Evolutionary conservation across 2,797 vertebrate species (phyloP).

Genomic region (Pampus argenteus): DNA sequence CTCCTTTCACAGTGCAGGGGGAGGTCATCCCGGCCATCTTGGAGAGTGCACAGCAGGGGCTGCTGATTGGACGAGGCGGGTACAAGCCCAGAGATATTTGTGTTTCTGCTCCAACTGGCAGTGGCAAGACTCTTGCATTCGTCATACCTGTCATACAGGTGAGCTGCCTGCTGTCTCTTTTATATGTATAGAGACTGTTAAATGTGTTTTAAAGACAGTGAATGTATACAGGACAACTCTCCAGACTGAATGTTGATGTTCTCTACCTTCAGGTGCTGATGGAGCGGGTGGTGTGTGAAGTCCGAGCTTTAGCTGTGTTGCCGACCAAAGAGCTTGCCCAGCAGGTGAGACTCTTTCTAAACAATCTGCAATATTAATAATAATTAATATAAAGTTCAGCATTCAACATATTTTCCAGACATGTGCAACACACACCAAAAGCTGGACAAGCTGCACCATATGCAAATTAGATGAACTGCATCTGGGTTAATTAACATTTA

Average conservation of each 20-base stretch:
- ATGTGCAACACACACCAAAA: too few relatives aligned
- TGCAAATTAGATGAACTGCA: too few relatives aligned
- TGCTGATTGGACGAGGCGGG: constrained; percentile 89
- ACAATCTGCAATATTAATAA: too few relatives aligned
- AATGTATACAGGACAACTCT: neutral
- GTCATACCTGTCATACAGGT: constrained; percentile 95
- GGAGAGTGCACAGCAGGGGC: constrained; percentile 82
- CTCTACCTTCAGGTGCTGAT: constrained; percentile 85
- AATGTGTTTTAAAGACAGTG: neutral
- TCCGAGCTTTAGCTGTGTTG: constrained; percentile 91
- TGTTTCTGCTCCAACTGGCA: constrained; percentile 96
- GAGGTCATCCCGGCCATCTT: constrained; percentile 93
- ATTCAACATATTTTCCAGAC: too few relatives aligned
- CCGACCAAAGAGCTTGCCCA: constrained; percentile 98
- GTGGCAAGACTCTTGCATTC: constrained; percentile 95
- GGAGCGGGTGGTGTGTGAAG: constrained; percentile 87
- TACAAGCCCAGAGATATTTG: constrained; percentile 92
- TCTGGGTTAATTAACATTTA: too few relatives aligned
- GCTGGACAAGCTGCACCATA: too few relatives aligned
- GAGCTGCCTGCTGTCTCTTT: constrained; percentile 14
- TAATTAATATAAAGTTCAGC: too few relatives aligned
- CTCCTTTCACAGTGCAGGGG: constrained; percentile 86
- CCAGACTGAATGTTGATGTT: neutral
- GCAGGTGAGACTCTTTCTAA: constrained; percentile 84
- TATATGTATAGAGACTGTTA: too few relatives aligned